Conservation (phyloP, 2,113 vertebrate genomes). For the Malaclemys terrapin region DNA sequence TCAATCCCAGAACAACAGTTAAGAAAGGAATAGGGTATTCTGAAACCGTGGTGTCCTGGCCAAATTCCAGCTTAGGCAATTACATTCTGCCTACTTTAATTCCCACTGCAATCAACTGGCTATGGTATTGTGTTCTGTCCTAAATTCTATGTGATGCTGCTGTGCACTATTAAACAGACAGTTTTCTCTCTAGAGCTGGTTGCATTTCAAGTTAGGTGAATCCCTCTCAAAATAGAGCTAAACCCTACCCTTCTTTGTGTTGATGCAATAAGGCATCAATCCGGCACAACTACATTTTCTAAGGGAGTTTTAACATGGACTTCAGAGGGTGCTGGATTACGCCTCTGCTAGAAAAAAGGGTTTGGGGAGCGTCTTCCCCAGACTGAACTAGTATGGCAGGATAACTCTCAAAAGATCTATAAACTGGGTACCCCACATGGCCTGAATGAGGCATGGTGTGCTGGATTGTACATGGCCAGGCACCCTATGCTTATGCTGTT, state of each 20-base stretch:
- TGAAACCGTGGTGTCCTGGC: neutral
- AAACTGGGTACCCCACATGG: neutral
- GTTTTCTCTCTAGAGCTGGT: neutral
- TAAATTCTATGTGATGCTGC: neutral
- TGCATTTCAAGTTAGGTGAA: neutral
- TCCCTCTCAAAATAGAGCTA: neutral
- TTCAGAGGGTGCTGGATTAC: neutral
- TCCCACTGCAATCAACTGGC: neutral
- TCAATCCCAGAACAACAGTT: neutral
- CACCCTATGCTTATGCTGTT: neutral
- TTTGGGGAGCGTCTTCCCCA: neutral
- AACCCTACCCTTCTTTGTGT: neutral
- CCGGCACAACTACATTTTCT: neutral
- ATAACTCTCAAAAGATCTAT: neutral
- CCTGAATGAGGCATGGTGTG: neutral
- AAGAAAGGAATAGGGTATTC: neutral
- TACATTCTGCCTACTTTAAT: neutral
- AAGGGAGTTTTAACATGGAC: neutral
- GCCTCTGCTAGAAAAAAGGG: neutral
- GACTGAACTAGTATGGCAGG: neutral
- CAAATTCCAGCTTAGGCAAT: neutral
- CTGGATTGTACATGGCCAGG: neutral
- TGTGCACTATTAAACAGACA: accelerated
- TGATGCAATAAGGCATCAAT: neutral
- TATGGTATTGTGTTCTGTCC: neutral